A percentile compares a stretch with the other conserved stretches of the same genome.
These are phyloP conservation scores for Eupithecia insigniata DNA, from an alignment of 2,888 invertebrate genomes.

Conservation along the genomic window DNA sequence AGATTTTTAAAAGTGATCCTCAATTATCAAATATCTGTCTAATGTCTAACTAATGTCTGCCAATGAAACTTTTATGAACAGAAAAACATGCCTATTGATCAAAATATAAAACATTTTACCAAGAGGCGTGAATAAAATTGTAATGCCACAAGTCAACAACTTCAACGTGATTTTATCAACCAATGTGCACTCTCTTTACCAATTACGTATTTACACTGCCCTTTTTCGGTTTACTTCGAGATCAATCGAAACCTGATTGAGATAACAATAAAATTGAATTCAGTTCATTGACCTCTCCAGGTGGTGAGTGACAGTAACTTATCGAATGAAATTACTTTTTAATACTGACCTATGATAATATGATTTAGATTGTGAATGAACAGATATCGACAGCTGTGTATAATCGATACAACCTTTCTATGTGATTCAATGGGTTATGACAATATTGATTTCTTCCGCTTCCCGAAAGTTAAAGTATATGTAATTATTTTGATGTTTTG, in stretches of 20 bases:
- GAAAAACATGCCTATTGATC: not conserved
- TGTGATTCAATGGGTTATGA: constrained; percentile 19
- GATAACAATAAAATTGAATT: constrained; percentile 54
- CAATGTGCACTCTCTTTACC: constrained; percentile 29
- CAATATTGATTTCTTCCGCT: constrained; percentile 25
- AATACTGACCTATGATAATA: constrained; percentile 78
- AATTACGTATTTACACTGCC: constrained; percentile 61
- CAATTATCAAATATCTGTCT: not conserved
- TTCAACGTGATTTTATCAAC: not conserved
- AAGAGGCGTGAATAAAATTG: not conserved
- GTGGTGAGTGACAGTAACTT: constrained; percentile 68
- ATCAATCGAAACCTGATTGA: constrained; percentile 64
- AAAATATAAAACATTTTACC: not conserved
- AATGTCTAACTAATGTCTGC: too few relatives aligned
- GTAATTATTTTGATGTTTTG: not conserved
- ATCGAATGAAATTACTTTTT: constrained; percentile 56
- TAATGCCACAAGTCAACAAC: not conserved
- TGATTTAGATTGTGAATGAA: constrained; percentile 64
- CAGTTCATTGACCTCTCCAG: constrained; percentile 69
- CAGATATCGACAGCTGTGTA: constrained; percentile 60
- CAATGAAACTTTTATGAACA: not conserved
- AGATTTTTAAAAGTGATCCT: not conserved
- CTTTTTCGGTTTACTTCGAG: constrained; percentile 58
- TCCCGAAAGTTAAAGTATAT: not conserved
- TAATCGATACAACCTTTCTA: constrained; percentile 23